A percentile compares a stretch with the other conserved stretches of the same genome.
phyloP scores from a whole-genome alignment of 2,888 invertebrate genomes.

The Andrena trimmerana region DNA sequence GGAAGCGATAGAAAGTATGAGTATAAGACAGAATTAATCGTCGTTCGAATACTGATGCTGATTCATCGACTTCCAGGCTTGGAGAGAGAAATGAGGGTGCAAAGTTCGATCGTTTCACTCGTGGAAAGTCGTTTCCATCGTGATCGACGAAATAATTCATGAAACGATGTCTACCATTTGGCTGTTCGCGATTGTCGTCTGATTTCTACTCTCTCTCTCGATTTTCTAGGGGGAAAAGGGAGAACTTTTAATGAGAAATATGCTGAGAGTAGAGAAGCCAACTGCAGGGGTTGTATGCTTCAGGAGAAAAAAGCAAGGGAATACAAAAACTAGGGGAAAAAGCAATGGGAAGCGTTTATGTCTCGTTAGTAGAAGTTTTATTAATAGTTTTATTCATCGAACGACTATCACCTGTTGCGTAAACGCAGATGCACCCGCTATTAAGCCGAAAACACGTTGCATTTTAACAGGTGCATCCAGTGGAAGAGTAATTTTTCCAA shows the following conservation, averaged over 20 bases:
- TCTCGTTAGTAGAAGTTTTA: conserved; percentile 72
- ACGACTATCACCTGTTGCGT: conserved; percentile 72
- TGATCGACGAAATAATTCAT: conserved; percentile 46
- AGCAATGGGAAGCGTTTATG: conserved; percentile 20
- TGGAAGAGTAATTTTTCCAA: conserved; percentile 27
- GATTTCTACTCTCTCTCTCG: background rate
- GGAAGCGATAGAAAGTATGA: background rate
- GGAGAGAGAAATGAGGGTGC: too few relatives aligned
- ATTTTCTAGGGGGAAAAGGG: background rate
- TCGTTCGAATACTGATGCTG: too few relatives aligned
- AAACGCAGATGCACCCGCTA: conserved; percentile 60
- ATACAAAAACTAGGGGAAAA: conserved; percentile 19
- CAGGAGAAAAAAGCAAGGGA: background rate
- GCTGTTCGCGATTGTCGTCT: background rate
- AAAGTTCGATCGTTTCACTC: too few relatives aligned
- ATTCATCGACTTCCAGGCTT: too few relatives aligned
- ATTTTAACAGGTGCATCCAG: conserved; percentile 42
- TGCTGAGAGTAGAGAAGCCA: background rate
- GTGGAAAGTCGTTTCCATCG: conserved; percentile 30
- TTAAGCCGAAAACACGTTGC: conserved; percentile 47
- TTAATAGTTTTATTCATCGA: conserved; percentile 67
- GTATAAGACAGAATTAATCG: background rate
- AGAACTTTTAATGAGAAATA: background rate
- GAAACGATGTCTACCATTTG: conserved; percentile 19
- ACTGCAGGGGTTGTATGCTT: too few relatives aligned